These are phyloP conservation scores for Characodon lateralis DNA, from an alignment of 2,797 vertebrate species.

Conservation along the genomic window DNA sequence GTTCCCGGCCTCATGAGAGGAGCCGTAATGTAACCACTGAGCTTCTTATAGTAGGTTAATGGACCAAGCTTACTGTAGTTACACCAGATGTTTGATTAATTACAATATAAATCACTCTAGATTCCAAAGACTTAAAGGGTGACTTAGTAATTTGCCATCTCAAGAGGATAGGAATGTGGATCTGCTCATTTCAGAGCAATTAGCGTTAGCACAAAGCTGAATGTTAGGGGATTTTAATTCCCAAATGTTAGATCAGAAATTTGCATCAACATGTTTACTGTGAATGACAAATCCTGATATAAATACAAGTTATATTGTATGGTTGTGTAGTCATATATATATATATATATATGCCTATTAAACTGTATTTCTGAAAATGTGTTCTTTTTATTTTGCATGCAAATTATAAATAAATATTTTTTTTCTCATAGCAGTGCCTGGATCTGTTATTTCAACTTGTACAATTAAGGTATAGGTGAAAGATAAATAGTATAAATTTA, in stretches of 20 bases:
- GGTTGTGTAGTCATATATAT: slow-evolving; percentile 53
- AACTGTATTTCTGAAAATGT: slow-evolving; percentile 64
- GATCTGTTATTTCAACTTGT: slow-evolving; percentile 28
- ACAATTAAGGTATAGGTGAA: background rate
- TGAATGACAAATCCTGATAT: slow-evolving; percentile 65
- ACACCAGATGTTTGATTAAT: slow-evolving; percentile 62
- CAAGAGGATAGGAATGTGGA: slow-evolving; percentile 23
- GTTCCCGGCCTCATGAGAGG: slow-evolving; percentile 29
- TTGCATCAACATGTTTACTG: slow-evolving; percentile 61
- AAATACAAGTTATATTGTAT: slow-evolving; percentile 45
- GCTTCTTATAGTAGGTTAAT: slow-evolving; percentile 63
- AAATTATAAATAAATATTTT: slow-evolving; percentile 71
- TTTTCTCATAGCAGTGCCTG: slow-evolving; percentile 32
- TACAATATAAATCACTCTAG: slow-evolving; percentile 43
- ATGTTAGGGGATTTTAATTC: slow-evolving; percentile 16
- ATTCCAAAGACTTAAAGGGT: slow-evolving; percentile 53
- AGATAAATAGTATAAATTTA: background rate
- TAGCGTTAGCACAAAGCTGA: slow-evolving; percentile 44
- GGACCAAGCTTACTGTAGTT: slow-evolving; percentile 69
- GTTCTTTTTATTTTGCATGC: slow-evolving; percentile 71
- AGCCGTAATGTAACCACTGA: slow-evolving; percentile 49
- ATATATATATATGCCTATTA: slow-evolving; percentile 36
- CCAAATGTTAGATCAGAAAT: slow-evolving; percentile 52
- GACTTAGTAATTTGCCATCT: slow-evolving; percentile 34
- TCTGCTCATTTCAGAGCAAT: slow-evolving; percentile 41